These are phyloP conservation scores for Lagopus muta DNA, from an alignment of 2,113 vertebrate species.

Conservation along the genomic window DNA sequence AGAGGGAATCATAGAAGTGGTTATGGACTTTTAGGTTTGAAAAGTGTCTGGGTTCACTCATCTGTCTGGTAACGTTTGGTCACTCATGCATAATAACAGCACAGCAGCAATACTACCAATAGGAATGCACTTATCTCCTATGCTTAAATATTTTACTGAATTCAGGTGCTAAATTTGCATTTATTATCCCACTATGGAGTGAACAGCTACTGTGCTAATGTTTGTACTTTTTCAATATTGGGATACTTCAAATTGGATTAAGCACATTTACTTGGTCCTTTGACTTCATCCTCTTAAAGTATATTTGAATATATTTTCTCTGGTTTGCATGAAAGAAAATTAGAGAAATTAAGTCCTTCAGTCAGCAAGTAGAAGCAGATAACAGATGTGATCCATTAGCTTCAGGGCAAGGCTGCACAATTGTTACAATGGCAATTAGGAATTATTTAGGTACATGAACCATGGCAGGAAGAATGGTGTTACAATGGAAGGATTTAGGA, in stretches of 20 bases:
- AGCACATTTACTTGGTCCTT: neutral
- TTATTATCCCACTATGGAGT: neutral
- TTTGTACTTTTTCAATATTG: neutral
- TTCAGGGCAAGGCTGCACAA: neutral
- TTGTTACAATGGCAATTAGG: neutral
- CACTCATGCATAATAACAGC: neutral
- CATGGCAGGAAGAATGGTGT: neutral
- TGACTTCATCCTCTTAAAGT: neutral
- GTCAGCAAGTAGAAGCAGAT: neutral
- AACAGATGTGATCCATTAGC: neutral
- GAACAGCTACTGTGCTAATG: neutral
- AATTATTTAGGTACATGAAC: neutral
- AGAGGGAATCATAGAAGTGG: neutral
- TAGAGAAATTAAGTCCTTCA: neutral
- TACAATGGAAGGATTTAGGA: neutral
- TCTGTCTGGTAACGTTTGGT: neutral
- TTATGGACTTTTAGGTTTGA: neutral
- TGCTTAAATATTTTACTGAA: neutral
- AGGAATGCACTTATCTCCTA: neutral
- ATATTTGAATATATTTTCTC: neutral
- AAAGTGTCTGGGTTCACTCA: neutral
- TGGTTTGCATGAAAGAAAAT: neutral
- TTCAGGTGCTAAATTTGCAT: neutral
- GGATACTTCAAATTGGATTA: neutral
- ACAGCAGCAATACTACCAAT: neutral